Evolutionary conservation across 2,797 vertebrate species (phyloP), one percentile per base, ranked within the genome.

Genomic region (Columba guinea): DNA sequence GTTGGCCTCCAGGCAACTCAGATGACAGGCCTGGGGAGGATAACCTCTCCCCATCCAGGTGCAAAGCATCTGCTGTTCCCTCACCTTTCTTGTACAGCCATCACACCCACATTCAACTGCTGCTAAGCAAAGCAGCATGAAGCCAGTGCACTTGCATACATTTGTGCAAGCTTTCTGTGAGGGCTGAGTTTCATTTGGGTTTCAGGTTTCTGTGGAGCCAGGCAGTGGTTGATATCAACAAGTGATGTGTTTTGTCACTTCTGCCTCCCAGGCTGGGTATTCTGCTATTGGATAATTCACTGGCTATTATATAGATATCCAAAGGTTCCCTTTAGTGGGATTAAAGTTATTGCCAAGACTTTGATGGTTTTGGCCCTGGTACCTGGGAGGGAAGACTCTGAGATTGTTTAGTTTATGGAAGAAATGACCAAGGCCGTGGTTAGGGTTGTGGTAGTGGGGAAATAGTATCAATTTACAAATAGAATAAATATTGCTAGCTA

Each of bases 141-240:
- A 93, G 82, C 80, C 85, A 82, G 32, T 2, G 4, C 63, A 96
- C 94, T 93, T 94, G 83, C 93, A 94, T 92, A 69, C 58, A 77
- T 80, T 84, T 83, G 82, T 63, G 65, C 67, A 86, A 90, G 71
- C 63, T 88, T 77, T 55, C 76, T 69, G 74, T 91, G 83, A 76
- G 79, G 87, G 83, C 71, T 93, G 34, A 59, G 79, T 81, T 96
- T 90, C 94, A 79, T 82, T 73, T 67, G 52, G 17, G 28, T 86
- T 94, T 76, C 4, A 1, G 49, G 60, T 5, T 28, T 22, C 32
- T 32, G 37, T 48, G 60, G 39, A 90, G 60, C 46, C 90, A 96
- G 63, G 44, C 24, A 55, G 30, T 4, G 35, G 63, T 84, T 23
- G n/a, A 32, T 87, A 90, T 64, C 83, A 84, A 39, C 32, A 82